phyloP scores from a whole-genome alignment of 1,140 invertebrate species.

The Drosophila paulistorum region DNA sequence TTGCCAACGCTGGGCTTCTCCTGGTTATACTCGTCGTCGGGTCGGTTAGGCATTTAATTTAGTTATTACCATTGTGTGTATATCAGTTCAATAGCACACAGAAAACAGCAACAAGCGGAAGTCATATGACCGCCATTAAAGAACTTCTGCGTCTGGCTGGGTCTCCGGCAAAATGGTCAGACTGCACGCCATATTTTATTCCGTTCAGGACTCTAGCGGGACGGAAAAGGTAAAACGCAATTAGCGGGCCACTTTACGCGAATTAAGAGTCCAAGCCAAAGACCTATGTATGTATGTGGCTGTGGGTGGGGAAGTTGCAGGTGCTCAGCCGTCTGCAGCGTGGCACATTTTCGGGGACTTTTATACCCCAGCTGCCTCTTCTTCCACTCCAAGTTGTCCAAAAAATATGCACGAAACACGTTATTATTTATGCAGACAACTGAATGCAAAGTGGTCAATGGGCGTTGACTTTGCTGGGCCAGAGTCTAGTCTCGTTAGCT shows the following conservation, averaged over 20 bases:
- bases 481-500: too few species aligned
- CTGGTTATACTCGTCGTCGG: constrained; percentile 4
- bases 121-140: constrained; percentile 40
- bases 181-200: constrained; percentile 63
- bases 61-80: constrained; percentile 57
- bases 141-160: constrained; percentile 33
- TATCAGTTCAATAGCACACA: constrained; percentile 61
- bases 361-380: not conserved
- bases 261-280: constrained; percentile 48
- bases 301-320: constrained; percentile 11
- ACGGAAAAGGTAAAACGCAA: constrained; percentile 64
- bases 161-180: constrained; percentile 43
- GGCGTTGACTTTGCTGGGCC: too few species aligned
- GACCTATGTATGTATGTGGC: too few species aligned
- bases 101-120: constrained; percentile 47
- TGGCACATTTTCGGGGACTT: not conserved
- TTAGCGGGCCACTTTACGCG: constrained; percentile 58
- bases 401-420: not conserved
- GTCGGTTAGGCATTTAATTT: constrained; percentile 38
- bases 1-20: not conserved
- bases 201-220: constrained; percentile 16
- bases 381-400: not conserved
- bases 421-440: too few species aligned
- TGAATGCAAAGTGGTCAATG: too few species aligned
- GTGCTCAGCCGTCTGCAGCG: constrained; percentile 16